A percentile compares a stretch with the other conserved stretches of the same genome.
These are phyloP conservation scores for Tylochromis polylepis DNA, from an alignment of 2,113 vertebrate genomes.

Conservation along the genomic window DNA sequence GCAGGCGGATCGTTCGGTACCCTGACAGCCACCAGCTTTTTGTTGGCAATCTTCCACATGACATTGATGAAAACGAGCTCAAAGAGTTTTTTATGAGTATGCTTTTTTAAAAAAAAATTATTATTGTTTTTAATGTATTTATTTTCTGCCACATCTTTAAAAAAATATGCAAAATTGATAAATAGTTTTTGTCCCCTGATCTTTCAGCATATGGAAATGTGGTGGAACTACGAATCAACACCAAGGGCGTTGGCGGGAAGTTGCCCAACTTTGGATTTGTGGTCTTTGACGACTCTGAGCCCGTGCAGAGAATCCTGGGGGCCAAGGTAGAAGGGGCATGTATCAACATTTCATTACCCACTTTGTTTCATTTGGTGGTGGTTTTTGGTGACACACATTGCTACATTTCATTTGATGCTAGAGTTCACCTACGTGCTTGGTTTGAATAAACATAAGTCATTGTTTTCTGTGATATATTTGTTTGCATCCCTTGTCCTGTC, in stretches of 20 bases:
- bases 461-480: not conserved
- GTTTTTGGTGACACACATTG: slow-evolving; percentile 34
- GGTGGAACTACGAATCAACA: slow-evolving; percentile 96
- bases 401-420: not conserved
- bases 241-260: slow-evolving; percentile 95
- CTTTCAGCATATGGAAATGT: slow-evolving; percentile 88
- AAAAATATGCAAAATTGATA: not conserved
- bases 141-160: not conserved
- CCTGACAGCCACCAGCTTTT: slow-evolving; percentile 96
- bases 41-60: slow-evolving; percentile 91
- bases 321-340: slow-evolving; percentile 88
- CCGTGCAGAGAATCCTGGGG: slow-evolving; percentile 94
- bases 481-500: not conserved
- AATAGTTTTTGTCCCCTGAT: not conserved
- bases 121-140: not conserved
- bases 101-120: slow-evolving; percentile 21
- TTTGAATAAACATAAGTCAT: not conserved
- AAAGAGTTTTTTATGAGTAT: slow-evolving; percentile 96
- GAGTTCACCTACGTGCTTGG: not conserved
- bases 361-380: slow-evolving; percentile 54
- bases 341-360: slow-evolving; percentile 60
- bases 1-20: slow-evolving; percentile 83
- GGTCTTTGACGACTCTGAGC: slow-evolving; percentile 94
- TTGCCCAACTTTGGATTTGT: slow-evolving; percentile 98
- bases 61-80: slow-evolving; percentile 90